Conservation (phyloP, 2,888 invertebrate species). For the Galeopsomyia nigrocyanea region DNA sequence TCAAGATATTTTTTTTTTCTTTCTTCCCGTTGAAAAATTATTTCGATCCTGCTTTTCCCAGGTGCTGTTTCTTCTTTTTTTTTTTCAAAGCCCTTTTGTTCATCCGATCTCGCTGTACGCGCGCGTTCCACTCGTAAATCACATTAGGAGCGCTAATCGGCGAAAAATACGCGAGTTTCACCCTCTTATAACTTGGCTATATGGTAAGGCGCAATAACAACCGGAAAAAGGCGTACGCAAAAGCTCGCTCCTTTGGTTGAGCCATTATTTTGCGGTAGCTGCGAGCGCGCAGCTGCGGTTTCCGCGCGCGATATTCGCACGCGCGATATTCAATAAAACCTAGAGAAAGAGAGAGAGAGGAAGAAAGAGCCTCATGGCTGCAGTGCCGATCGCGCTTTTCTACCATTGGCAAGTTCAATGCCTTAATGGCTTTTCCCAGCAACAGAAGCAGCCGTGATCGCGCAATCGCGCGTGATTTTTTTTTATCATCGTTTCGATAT, state of each 20-base stretch:
- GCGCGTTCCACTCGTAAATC: constrained; percentile 1
- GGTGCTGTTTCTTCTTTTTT: background rate
- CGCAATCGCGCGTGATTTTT: too few relatives aligned
- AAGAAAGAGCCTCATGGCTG: background rate
- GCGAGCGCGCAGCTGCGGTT: constrained; percentile 30
- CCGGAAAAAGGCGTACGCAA: constrained; percentile 23
- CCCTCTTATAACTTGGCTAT: too few relatives aligned
- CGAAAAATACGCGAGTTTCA: too few relatives aligned
- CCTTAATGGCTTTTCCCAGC: constrained; percentile 48
- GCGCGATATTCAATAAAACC: constrained; percentile 38
- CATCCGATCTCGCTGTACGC: too few relatives aligned
- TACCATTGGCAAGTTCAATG: constrained; percentile 16
- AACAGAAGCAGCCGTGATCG: background rate
- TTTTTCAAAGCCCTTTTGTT: background rate
- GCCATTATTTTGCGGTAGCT: constrained; percentile 41
- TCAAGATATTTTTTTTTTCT: too few relatives aligned
- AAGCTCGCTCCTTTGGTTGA: background rate
- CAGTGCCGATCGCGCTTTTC: constrained; percentile 24
- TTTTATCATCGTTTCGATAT: background rate
- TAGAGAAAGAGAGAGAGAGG: constrained; percentile 16
- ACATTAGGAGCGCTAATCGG: background rate
- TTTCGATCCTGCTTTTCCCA: too few relatives aligned
- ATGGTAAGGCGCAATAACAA: constrained; percentile 25
- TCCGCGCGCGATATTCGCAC: constrained; percentile 8
- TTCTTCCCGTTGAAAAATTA: background rate